Evolutionary conservation across 2,113 vertebrate species (phyloP), one percentile per base, ranked within the genome.

Genomic region (Connochaetes taurinus): DNA sequence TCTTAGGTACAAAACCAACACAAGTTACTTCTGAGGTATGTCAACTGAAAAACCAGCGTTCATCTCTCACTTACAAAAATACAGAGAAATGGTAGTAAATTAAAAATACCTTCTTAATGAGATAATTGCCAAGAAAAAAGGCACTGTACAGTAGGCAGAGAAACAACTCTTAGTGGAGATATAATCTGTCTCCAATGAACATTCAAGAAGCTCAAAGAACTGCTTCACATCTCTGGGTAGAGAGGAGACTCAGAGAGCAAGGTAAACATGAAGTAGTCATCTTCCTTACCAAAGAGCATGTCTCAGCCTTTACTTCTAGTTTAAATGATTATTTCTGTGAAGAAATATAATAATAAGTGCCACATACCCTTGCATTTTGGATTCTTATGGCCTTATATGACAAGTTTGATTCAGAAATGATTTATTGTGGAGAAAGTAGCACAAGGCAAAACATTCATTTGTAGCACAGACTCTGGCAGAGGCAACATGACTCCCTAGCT

Each of bases 21-120:
- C 40, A 90, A 45, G 9, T 71, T 50, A 64, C 25, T 60, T 52
- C 52, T 3, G 36, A 74, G 31, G 27, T 80, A 62, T 62, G 50
- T 81, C 11, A 47, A 52, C 23, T 53, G 83, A 82, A 82, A 87
- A 78, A 81, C 17, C 71, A 43, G 58, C 6, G 33, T 47, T 76
- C 4, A 23, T 45, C 43, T 60, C 52, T 96, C 52, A 80, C 29
- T 96, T 83, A 52, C 3, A 83, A 89, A 95, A 64, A 89, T 29
- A 53, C 13, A 85, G 11, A 83, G 74, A 94, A 83, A 94, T 87
- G 36, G 13, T 74, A 96, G 17, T 27, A 87, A 90, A 88, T 82
- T 64, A 67, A 74, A 87, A n/a, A n/a, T 53, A 84, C 25, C 21
- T 84, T 58, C 3, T 94, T 82, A 92, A 47, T 87, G 67, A 64